Percentiles rank a stretch among this genome's conserved stretches.
phyloP scores from a whole-genome alignment of 2,888 invertebrate species.

The Latheticus oryzae region DNA sequence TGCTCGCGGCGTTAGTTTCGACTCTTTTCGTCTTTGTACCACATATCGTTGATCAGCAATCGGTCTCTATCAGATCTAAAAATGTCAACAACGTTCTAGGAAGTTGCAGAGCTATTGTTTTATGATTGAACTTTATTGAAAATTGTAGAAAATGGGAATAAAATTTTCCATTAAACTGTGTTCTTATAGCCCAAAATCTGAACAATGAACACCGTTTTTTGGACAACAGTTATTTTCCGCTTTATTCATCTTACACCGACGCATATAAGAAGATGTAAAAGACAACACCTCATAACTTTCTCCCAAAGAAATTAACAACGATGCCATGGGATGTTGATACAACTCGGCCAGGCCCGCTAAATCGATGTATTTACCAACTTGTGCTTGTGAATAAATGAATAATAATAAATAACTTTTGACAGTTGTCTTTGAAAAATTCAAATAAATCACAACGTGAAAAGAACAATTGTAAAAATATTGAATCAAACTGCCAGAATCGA shows the following conservation, averaged over 20 bases:
- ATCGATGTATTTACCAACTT: constrained; percentile 29
- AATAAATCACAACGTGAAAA: constrained; percentile 11
- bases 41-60: constrained; percentile 7
- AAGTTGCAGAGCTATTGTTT: too few species aligned
- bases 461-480: constrained; percentile 1
- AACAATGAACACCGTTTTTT: too few species aligned
- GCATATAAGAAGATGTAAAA: too few species aligned
- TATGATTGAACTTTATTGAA: too few species aligned
- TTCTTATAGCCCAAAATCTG: too few species aligned
- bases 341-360: constrained; percentile 13
- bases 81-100: too few species aligned
- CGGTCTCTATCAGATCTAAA: too few species aligned
- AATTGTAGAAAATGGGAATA: too few species aligned
- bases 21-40: constrained; percentile 33
- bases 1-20: constrained; percentile 54
- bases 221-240: too few species aligned
- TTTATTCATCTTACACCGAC: too few species aligned
- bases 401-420: constrained; percentile 12
- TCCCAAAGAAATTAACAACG: constrained; percentile 18
- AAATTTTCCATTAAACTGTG: too few species aligned
- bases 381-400: constrained; percentile 29
- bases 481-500: too few species aligned
- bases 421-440: constrained; percentile 5
- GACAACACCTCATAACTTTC: constrained; percentile 21
- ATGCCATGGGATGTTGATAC: constrained; percentile 15